These are phyloP conservation scores for Sarcophaga bullata DNA, from an alignment of 1,140 invertebrate species.

Conservation along the genomic window DNA sequence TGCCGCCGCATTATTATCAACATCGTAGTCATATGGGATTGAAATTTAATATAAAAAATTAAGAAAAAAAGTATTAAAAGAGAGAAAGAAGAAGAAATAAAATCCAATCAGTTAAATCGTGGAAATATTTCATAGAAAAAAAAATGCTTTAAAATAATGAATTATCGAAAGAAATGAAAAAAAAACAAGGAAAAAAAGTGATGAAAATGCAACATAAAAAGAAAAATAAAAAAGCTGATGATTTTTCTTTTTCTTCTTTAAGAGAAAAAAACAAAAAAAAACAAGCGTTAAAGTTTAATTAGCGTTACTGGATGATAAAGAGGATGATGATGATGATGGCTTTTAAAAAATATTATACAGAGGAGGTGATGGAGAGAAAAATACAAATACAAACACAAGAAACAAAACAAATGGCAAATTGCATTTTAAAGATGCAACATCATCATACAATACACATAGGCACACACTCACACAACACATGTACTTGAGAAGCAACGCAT, in stretches of 20 bases:
- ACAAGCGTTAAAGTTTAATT: conserved; percentile 57
- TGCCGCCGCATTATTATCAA: neutral
- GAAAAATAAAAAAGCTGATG: conserved; percentile 52
- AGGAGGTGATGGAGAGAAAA: neutral
- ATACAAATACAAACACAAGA: neutral
- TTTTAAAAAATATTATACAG: neutral
- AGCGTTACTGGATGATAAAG: conserved; percentile 60
- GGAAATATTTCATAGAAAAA: conserved; percentile 30
- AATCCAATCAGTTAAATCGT: conserved; percentile 7
- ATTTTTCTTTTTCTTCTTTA: too few relatives aligned
- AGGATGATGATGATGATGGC: neutral
- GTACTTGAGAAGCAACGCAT: neutral
- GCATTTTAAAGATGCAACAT: conserved; percentile 49
- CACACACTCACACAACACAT: neutral
- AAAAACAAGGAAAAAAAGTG: neutral
- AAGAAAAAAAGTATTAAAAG: conserved; percentile 49
- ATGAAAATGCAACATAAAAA: conserved; percentile 12
- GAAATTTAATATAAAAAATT: conserved; percentile 26
- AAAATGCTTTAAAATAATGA: neutral
- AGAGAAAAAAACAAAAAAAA: conserved; percentile 49
- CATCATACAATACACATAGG: conserved; percentile 6
- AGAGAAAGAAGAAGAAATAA: neutral
- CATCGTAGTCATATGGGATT: neutral
- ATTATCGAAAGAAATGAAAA: conserved; percentile 26
- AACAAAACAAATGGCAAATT: conserved; percentile 57